phyloP scores from a whole-genome alignment of 2,113 vertebrate genomes.

The Rhineura floridana region DNA sequence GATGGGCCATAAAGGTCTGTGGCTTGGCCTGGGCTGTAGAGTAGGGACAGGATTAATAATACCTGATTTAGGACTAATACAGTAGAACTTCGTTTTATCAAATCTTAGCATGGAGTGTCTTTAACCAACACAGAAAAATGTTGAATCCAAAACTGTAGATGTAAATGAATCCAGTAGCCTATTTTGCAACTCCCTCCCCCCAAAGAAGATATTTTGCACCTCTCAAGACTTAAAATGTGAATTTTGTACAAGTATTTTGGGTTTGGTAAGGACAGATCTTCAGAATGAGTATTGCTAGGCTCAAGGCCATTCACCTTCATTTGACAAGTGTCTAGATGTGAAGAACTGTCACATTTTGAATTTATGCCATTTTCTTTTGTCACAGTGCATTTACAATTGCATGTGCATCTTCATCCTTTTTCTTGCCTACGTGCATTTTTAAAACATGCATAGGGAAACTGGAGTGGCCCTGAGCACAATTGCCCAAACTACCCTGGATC shows the following conservation, averaged over 20 bases:
- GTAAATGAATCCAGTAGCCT: not conserved
- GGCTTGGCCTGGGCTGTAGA: not conserved
- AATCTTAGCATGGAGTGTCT: not conserved
- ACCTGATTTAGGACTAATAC: not conserved
- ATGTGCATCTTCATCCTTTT: not conserved
- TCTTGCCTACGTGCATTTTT: not conserved
- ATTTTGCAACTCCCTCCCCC: not conserved
- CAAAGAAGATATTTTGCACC: not conserved
- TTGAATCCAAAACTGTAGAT: not conserved
- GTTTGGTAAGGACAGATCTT: not conserved
- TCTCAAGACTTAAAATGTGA: not conserved
- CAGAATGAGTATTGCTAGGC: not conserved
- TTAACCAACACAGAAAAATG: not conserved
- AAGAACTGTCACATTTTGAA: not conserved
- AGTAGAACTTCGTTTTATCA: conserved; percentile 20
- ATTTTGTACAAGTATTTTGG: not conserved
- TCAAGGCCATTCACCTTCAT: not conserved
- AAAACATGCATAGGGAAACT: not conserved
- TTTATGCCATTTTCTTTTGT: not conserved
- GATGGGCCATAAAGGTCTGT: not conserved
- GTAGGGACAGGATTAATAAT: not conserved
- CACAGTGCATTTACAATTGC: not conserved
- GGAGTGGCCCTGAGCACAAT: not conserved
- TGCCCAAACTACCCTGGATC: not conserved
- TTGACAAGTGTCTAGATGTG: not conserved